Evolutionary conservation across 2,797 vertebrate species (phyloP), one percentile per base, ranked within the genome.

Genomic region (Chaetophractus vellerosus): DNA sequence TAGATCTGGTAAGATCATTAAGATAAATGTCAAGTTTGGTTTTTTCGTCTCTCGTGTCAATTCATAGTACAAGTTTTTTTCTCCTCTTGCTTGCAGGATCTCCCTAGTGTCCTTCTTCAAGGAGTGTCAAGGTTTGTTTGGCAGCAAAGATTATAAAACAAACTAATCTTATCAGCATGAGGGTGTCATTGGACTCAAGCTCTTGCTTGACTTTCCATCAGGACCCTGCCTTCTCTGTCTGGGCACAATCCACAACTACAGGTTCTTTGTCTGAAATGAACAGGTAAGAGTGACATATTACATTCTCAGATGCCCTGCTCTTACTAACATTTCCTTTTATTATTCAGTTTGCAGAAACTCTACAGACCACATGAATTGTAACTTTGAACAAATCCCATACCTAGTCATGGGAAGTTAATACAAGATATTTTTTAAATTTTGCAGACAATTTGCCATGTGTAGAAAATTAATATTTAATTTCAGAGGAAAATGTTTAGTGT

Each of bases 401-500:
- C 26, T 81, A 61, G 28, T 95, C 18, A 33, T 83, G 18, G 50
- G 74, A 72, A 93, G 36, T 45, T 89, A 93, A 92, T 41, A 87
- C 19, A 78, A 69, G 57, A 31, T 16, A 75, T 57, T 82, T 93
- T 78, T 93, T 45, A 5, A 5, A 75, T 69, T 79, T 93, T 83
- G 74, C 19, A 88, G 52, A 66, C 6, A 68, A 61, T 81, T 81
- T 93, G 9, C 52, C 28, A 69, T n/a, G 9, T 83, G 36, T 7
- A 74, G 52, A 79, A 93, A 93, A 93, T 89, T 41, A 94, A 79
- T 57, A 82, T 86, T 50, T 81, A 89, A 91, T 72, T 82, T 81
- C 31, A 94, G 14, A 63, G 31, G 28, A n/a, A 59, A 93, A 59
- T 19, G 10, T 86, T 72, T 79, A 79, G 71, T 45, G 3, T 61